phyloP scores from a whole-genome alignment of 2,113 vertebrate species.

The Festucalex cinctus region DNA sequence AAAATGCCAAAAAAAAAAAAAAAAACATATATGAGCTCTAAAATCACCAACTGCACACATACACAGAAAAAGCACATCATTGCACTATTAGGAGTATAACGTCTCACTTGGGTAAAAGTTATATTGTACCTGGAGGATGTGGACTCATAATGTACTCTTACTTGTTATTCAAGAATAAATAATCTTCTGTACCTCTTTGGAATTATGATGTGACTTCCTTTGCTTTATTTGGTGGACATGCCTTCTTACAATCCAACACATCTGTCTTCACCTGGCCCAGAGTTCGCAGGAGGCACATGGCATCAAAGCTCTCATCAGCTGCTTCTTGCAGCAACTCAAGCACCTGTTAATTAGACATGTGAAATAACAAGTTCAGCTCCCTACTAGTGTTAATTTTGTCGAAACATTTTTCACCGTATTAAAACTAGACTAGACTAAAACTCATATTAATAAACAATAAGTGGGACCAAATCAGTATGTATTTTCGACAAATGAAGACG shows the following conservation, averaged over 20 bases:
- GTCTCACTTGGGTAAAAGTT: not conserved
- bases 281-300: conserved; percentile 81
- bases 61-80: not conserved
- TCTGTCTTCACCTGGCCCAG: conserved; percentile 88
- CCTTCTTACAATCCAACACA: conserved; percentile 73
- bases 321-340: conserved; percentile 83
- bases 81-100: not conserved
- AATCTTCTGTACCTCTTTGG: conserved; percentile 36
- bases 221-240: conserved; percentile 11
- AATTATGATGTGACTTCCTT: conserved; percentile 28
- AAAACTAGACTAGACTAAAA: too few species aligned
- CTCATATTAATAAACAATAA: too few species aligned
- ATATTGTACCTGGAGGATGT: not conserved
- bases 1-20: conserved; percentile 7
- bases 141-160: not conserved
- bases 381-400: too few species aligned
- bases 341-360: conserved; percentile 61
- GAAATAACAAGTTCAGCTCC: too few species aligned
- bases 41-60: not conserved
- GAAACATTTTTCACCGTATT: too few species aligned
- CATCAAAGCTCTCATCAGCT: conserved; percentile 77
- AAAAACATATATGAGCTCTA: conserved; percentile 10
- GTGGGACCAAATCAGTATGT: too few species aligned
- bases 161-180: not conserved
- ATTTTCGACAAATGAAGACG: too few species aligned